Conservation (phyloP, 2,888 invertebrate genomes). For the Craniophora ligustri region DNA sequence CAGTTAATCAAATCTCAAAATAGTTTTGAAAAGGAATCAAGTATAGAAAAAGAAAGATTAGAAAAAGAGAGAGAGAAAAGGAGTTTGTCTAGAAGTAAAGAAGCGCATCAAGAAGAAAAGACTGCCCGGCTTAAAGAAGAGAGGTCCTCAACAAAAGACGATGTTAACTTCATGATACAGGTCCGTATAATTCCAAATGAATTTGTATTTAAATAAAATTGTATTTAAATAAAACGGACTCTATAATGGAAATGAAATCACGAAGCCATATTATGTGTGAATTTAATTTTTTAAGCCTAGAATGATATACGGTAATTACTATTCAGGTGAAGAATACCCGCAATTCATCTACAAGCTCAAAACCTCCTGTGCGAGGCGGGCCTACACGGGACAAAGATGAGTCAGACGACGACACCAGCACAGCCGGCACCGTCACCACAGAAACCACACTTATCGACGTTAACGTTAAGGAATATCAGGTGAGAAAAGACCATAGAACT, state of each 20-base stretch:
- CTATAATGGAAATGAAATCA: too few relatives aligned
- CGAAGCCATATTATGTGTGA: too few relatives aligned
- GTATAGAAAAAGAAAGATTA: conserved; percentile 82
- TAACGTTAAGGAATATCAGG: conserved; percentile 89
- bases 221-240: too few relatives aligned
- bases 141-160: conserved; percentile 75
- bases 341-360: conserved; percentile 65
- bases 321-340: conserved; percentile 81
- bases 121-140: conserved; percentile 72
- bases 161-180: conserved; percentile 86
- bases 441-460: conserved; percentile 91
- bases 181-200: too few relatives aligned
- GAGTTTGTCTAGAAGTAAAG: conserved; percentile 82
- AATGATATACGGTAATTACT: too few relatives aligned
- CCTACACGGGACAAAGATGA: conserved; percentile 81
- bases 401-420: conserved; percentile 87
- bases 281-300: too few relatives aligned
- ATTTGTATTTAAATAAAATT: too few relatives aligned
- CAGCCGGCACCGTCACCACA: conserved; percentile 90
- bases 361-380: conserved; percentile 82
- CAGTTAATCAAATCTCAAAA: conserved; percentile 87
- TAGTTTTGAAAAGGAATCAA: conserved; percentile 87
- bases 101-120: conserved; percentile 74
- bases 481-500: conserved; percentile 41
- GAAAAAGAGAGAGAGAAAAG: conserved; percentile 67